Percentiles rank a stretch among this genome's conserved stretches.
phyloP scores from a whole-genome alignment of 2,113 vertebrate genomes.

The Epinephelus fuscoguttatus region DNA sequence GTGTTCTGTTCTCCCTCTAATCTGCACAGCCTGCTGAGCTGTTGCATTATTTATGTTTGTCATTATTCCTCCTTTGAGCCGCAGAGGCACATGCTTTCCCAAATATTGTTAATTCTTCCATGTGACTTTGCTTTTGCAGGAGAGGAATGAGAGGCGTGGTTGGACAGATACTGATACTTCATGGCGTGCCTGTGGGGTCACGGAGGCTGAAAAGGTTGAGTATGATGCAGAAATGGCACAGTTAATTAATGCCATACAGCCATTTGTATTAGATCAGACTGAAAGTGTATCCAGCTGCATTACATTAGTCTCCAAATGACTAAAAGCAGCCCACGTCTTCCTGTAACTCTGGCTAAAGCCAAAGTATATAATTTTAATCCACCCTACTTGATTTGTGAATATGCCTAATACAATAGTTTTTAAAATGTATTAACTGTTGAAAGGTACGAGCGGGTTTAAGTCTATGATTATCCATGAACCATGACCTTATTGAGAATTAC shows the following conservation, averaged over 20 bases:
- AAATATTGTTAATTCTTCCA: conserved; percentile 31
- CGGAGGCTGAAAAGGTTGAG: conserved; percentile 19
- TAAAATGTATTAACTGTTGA: conserved; percentile 4
- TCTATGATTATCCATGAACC: conserved; percentile 32
- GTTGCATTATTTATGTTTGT: conserved; percentile 58
- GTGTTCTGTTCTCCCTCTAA: conserved; percentile 48
- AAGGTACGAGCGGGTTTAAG: neutral
- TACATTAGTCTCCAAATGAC: conserved; percentile 17
- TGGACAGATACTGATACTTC: conserved; percentile 12
- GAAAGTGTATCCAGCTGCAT: conserved; percentile 41
- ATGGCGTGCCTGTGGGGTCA: conserved; percentile 20
- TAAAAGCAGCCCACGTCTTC: conserved; percentile 1
- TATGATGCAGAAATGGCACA: conserved; percentile 9
- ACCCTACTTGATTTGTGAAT: neutral
- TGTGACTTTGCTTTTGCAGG: conserved; percentile 3
- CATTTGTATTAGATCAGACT: conserved; percentile 28
- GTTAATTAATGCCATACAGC: conserved; percentile 36
- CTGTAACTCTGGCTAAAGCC: neutral
- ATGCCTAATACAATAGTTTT: neutral
- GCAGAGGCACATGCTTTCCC: conserved; percentile 26
- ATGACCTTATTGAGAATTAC: conserved; percentile 32
- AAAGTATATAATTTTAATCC: neutral
- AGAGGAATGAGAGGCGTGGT: neutral
- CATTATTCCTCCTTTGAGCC: conserved; percentile 29
- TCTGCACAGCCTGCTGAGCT: conserved; percentile 29